Conservation (phyloP, 2,797 vertebrate species). For the Remorina albescens region DNA sequence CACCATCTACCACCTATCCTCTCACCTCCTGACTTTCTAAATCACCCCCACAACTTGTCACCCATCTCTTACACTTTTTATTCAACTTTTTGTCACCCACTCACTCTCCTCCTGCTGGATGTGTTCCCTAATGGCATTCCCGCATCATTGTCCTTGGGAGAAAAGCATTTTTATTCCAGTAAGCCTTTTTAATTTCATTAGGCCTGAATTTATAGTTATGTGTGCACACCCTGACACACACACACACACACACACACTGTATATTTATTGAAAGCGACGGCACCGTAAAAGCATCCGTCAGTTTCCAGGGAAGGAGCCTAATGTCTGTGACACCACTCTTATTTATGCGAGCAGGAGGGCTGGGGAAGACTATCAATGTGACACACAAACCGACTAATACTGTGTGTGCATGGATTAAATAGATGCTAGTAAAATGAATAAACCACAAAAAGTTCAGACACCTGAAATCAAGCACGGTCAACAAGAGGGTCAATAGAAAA, state of each 20-base stretch:
- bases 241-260: constrained; percentile 8
- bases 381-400: constrained; percentile 23
- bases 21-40: neutral
- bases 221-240: neutral
- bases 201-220: constrained; percentile 71
- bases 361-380: constrained; percentile 66
- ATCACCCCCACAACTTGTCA: constrained; percentile 8
- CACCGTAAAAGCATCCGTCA: constrained; percentile 64
- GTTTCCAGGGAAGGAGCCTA: constrained; percentile 71
- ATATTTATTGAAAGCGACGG: constrained; percentile 64
- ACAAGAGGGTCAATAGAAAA: too few relatives aligned
- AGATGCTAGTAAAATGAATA: too few relatives aligned
- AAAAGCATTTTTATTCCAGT: constrained; percentile 81
- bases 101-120: constrained; percentile 34
- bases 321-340: constrained; percentile 62
- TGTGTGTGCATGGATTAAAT: too few relatives aligned
- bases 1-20: neutral
- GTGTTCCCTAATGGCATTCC: constrained; percentile 71
- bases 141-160: constrained; percentile 79
- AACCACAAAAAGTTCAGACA: too few relatives aligned
- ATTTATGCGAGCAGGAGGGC: constrained; percentile 53
- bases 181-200: constrained; percentile 83
- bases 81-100: neutral
- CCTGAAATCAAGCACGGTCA: too few relatives aligned
- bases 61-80: constrained; percentile 13